Conservation (phyloP, 1,140 invertebrate genomes). For the Ladona fulva region DNA sequence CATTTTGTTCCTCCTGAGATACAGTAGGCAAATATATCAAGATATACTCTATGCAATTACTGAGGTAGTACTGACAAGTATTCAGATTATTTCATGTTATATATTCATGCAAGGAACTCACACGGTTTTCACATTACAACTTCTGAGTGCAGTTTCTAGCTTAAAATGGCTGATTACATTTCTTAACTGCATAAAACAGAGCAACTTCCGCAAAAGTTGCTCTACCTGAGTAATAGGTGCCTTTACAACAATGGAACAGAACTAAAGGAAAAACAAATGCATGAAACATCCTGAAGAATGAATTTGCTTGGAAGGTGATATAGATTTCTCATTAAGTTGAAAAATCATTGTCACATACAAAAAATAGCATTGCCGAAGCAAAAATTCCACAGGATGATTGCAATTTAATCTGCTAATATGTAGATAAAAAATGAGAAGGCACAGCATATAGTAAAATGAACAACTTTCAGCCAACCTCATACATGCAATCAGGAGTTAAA, state of each 20-base stretch:
- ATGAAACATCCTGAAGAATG: too few species aligned
- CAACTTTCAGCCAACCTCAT: not conserved
- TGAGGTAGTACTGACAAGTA: not conserved
- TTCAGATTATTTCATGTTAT: not conserved
- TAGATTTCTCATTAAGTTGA: too few species aligned
- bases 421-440: not conserved
- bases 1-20: not conserved
- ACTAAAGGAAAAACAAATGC: too few species aligned
- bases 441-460: not conserved
- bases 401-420: too few species aligned
- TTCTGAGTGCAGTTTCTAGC: not conserved
- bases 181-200: not conserved
- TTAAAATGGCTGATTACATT: not conserved
- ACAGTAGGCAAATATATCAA: not conserved
- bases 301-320: too few species aligned
- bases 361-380: too few species aligned
- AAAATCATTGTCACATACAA: too few species aligned
- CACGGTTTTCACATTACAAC: not conserved
- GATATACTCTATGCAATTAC: constrained; percentile 6
- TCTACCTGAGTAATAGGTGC: too few species aligned
- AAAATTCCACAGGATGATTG: too few species aligned
- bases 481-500: not conserved
- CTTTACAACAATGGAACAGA: too few species aligned
- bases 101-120: not conserved
- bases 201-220: too few species aligned